Base-by-base conservation (phyloP, 2,113 vertebrate species). In the Anser cygnoides region DNA sequence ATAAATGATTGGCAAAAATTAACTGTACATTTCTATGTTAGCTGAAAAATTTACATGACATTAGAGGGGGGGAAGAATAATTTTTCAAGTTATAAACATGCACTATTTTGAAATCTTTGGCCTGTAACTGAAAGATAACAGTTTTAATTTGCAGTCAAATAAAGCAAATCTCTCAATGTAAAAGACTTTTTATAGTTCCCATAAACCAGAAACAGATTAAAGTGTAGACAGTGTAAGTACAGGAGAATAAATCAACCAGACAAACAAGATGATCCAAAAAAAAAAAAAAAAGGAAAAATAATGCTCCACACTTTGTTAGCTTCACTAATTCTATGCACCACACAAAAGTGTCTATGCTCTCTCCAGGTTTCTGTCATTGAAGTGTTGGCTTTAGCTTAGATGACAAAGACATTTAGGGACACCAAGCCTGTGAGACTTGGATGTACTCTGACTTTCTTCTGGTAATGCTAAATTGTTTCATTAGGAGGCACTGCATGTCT, bases 61-160 rank as follows among this genome's bases (percentile, higher is more conserved):
- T 87, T 94, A 86, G 0, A 5, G 41, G 73, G 59, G 68, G 19
- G 33, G 1, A 80, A 95, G 84, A 91, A 70, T 93, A 93, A 58
- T 65, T 90, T 95, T 94, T 62, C 65, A 97, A 96, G 92, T 96
- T 97, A 91, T 91, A 95, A 96, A 95, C 88, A 91, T 95, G 66
- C 58, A 84, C 77, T 92, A 70, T 41, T 97, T 97, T 96, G 96
- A 96, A 97, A 97, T 97, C 97, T 97, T 97, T 98, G 97, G 96
- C 97, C 96, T 97, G 97, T 98, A 97, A 98, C 88, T 94, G 94
- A 97, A 97, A 94, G 90, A 96, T 96, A 96, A 97, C 95, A 97
- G 96, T 97, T 98, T 97, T 97, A 95, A 97, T 98, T 97, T 98
- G 95, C 96, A 97, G 97, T 97, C 97, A 97, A 96, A 97, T 97